phyloP scores from a whole-genome alignment of 2,888 invertebrate genomes.

The Eledone cirrhosa region DNA sequence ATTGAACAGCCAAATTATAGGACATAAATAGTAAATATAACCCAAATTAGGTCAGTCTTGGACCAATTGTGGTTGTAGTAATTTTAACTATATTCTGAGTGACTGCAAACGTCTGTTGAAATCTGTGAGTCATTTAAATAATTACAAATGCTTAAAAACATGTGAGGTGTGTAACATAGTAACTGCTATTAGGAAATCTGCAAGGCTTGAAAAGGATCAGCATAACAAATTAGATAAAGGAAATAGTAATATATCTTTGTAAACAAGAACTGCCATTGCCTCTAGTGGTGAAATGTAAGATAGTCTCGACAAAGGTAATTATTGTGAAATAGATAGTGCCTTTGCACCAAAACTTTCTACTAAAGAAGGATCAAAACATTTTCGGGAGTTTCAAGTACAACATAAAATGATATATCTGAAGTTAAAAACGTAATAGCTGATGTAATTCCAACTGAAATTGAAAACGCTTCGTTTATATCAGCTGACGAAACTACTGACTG shows the following conservation, averaged over 20 bases:
- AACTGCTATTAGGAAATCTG: background rate
- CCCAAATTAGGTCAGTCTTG: too few relatives aligned
- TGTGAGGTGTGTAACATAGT: background rate
- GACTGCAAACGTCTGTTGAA: background rate
- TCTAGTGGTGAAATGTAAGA: background rate
- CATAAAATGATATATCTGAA: background rate
- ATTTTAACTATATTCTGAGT: background rate
- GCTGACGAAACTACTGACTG: background rate
- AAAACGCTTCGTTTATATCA: background rate
- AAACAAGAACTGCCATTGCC: background rate
- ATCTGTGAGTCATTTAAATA: background rate
- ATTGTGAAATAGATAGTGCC: background rate
- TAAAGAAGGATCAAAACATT: background rate
- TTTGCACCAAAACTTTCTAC: background rate
- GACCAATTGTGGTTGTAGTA: too few relatives aligned
- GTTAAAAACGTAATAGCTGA: background rate
- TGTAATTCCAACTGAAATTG: background rate
- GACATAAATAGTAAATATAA: too few relatives aligned
- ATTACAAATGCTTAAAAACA: background rate
- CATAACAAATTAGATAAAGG: background rate
- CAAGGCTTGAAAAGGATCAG: background rate
- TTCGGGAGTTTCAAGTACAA: background rate
- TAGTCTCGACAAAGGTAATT: background rate
- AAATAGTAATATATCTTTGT: background rate
- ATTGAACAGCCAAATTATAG: too few relatives aligned